Percentiles rank a stretch among this genome's conserved stretches.
Conservation (phyloP, 2,113 vertebrate genomes). For the Calidris pygmaea region DNA sequence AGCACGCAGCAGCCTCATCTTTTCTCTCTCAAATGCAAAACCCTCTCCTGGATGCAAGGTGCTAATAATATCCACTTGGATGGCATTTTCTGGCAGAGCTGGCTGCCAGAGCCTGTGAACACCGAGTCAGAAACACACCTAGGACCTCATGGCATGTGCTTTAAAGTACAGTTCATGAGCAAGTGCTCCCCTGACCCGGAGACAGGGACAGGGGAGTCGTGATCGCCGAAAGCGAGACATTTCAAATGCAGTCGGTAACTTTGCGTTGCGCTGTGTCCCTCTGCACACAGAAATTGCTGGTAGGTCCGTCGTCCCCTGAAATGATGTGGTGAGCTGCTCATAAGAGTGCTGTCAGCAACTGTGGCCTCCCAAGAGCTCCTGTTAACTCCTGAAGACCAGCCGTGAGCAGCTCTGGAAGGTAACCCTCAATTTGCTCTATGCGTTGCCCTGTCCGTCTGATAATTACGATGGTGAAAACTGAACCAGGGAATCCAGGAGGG, state of each 20-base stretch:
- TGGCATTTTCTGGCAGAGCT: not conserved
- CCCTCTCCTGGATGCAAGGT: not conserved
- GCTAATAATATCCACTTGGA: not conserved
- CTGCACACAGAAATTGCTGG: not conserved
- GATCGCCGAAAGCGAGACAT: not conserved
- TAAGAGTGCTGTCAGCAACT: fast-evolving
- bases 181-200: not conserved
- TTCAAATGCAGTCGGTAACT: not conserved
- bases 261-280: not conserved
- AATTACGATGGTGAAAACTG: not conserved
- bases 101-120: not conserved
- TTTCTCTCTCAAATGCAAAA: not conserved
- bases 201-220: not conserved
- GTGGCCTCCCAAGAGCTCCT: not conserved
- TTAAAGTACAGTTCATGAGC: fast-evolving
- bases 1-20: not conserved
- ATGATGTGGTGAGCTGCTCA: not conserved
- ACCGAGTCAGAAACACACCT: fast-evolving
- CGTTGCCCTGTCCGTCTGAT: not conserved
- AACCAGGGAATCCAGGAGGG: not conserved
- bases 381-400: not conserved
- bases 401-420: not conserved
- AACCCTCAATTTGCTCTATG: not conserved
- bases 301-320: not conserved
- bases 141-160: fast-evolving